Evolutionary conservation across 2,113 vertebrate species (phyloP).

Genomic region (Callorhinus ursinus): DNA sequence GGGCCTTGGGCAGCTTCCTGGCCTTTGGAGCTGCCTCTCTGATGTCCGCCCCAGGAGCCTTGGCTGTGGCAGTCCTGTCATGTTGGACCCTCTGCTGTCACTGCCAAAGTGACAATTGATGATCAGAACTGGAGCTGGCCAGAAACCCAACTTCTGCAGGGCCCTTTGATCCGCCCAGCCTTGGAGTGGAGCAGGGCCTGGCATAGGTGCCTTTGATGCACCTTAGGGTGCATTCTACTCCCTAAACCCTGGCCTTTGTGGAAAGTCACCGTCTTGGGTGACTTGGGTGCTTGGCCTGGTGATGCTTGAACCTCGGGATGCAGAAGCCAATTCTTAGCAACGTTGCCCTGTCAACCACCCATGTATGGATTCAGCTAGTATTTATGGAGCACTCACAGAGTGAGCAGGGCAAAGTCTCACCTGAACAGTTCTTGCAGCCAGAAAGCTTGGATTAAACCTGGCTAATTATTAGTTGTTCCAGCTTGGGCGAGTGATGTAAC

Average conservation of each 20-base stretch:
- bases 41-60: slow-evolving; percentile 62
- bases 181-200: slow-evolving; percentile 32
- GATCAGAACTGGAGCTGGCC: slow-evolving; percentile 63
- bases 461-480: not conserved
- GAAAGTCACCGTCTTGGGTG: not conserved
- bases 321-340: slow-evolving; percentile 28
- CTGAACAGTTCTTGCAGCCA: not conserved
- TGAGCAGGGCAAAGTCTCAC: not conserved
- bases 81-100: slow-evolving; percentile 64
- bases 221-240: not conserved
- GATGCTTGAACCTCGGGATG: not conserved
- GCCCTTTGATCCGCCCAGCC: slow-evolving; percentile 70
- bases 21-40: slow-evolving; percentile 71
- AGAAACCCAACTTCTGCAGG: slow-evolving; percentile 63
- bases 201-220: slow-evolving; percentile 61
- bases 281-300: not conserved
- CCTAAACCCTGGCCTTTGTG: not conserved
- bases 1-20: slow-evolving; percentile 33
- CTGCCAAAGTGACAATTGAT: slow-evolving; percentile 74
- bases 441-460: slow-evolving; percentile 1
- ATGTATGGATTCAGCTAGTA: not conserved
- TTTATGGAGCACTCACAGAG: not conserved
- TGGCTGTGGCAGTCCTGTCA: slow-evolving; percentile 68
- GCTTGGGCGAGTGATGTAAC: not conserved
- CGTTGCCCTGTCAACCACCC: not conserved